These are phyloP conservation scores for Peromyscus californicus DNA, from an alignment of 2,113 vertebrate species.

Conservation along the genomic window DNA sequence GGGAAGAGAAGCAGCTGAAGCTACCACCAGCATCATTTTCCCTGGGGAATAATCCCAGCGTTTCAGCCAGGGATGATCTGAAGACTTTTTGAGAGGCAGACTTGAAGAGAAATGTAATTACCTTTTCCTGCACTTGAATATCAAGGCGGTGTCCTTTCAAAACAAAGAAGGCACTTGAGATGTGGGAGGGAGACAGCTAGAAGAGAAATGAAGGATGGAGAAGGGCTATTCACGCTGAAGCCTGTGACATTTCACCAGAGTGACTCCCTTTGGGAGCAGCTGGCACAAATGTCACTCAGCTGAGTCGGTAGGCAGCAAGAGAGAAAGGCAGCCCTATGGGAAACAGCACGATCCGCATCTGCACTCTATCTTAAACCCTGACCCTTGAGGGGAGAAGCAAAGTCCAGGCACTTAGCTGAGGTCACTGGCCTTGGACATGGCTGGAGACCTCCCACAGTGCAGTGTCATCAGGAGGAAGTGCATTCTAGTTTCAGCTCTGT, in stretches of 20 bases:
- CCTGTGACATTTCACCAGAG: constrained; percentile 77
- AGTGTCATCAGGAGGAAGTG: neutral
- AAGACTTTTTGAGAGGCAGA: constrained; percentile 72
- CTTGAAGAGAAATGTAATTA: constrained; percentile 78
- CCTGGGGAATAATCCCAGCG: constrained; percentile 65
- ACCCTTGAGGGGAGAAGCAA: neutral
- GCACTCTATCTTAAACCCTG: neutral
- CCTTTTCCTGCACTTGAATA: constrained; percentile 77
- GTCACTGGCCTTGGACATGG: neutral
- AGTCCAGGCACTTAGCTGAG: neutral
- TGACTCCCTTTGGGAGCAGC: constrained; percentile 74
- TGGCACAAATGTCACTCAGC: constrained; percentile 74
- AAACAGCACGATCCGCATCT: neutral
- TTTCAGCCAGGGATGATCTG: constrained; percentile 52
- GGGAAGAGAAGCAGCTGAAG: neutral
- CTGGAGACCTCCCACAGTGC: neutral
- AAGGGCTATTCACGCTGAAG: constrained; percentile 62
- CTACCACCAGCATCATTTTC: neutral
- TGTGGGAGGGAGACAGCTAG: constrained; percentile 17
- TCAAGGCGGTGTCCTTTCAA: constrained; percentile 74
- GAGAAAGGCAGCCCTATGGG: neutral
- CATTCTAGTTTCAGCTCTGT: neutral
- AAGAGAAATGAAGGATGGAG: constrained; percentile 67
- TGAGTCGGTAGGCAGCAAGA: constrained; percentile 4
- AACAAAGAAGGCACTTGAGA: constrained; percentile 74